Conservation (phyloP, 2,888 invertebrate genomes). For the Anaspis maculata region DNA sequence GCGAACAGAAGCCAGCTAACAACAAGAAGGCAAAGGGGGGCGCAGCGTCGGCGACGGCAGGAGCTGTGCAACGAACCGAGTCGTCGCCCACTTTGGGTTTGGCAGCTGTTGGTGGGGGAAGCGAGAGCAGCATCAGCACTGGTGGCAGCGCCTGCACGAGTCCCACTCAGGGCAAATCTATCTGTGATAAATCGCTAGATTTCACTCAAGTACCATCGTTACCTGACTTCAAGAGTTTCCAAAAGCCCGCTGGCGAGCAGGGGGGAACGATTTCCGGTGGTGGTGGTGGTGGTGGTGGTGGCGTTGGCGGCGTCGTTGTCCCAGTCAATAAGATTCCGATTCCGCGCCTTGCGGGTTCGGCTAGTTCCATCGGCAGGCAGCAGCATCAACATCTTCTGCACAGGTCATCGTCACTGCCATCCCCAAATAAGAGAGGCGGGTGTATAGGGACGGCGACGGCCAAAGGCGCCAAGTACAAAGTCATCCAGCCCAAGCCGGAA, state of each 20-base stretch:
- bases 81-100: slow-evolving; percentile 15
- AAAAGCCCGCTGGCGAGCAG: slow-evolving; percentile 23
- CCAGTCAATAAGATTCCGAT: slow-evolving; percentile 29
- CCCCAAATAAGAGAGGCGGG: too few species aligned
- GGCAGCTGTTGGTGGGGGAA: slow-evolving; percentile 42
- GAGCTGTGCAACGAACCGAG: slow-evolving; percentile 6
- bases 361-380: slow-evolving; percentile 20
- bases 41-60: slow-evolving; percentile 11
- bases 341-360: slow-evolving; percentile 26
- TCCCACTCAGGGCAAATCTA: slow-evolving; percentile 35
- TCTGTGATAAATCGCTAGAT: slow-evolving; percentile 42
- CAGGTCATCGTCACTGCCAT: too few species aligned
- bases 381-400: too few species aligned
- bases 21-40: slow-evolving; percentile 20
- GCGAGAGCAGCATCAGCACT: slow-evolving; percentile 24
- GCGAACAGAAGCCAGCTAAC: slow-evolving; percentile 16
- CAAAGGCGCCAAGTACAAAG: slow-evolving; percentile 44
- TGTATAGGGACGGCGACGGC: slow-evolving; percentile 18
- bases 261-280: slow-evolving; percentile 3
- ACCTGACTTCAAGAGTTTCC: slow-evolving; percentile 44
- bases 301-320: too few species aligned
- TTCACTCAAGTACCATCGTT: slow-evolving; percentile 36
- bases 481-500: slow-evolving; percentile 45
- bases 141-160: slow-evolving; percentile 31
- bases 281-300: too few species aligned